phyloP scores from a whole-genome alignment of 2,113 vertebrate genomes.

The Proterorhinus semilunaris region DNA sequence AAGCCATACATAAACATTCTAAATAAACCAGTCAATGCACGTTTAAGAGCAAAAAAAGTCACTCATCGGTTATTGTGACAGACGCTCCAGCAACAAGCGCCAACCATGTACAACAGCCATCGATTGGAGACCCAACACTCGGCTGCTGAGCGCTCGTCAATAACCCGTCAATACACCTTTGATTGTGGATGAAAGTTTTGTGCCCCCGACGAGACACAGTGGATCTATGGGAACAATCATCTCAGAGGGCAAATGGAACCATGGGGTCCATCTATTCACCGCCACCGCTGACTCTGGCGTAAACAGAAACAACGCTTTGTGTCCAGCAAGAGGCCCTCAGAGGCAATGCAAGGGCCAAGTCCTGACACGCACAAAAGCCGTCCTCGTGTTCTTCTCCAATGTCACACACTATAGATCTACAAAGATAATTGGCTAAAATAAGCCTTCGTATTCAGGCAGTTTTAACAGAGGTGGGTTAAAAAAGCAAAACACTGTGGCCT shows the following conservation, averaged over 20 bases:
- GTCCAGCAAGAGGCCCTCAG: conserved; percentile 40
- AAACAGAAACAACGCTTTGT: conserved; percentile 41
- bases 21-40: background rate
- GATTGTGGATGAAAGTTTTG: conserved; percentile 74
- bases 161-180: conserved; percentile 74
- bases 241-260: conserved; percentile 64
- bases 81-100: conserved; percentile 45
- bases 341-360: conserved; percentile 51
- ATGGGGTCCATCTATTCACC: conserved; percentile 41
- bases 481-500: background rate
- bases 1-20: background rate
- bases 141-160: conserved; percentile 67
- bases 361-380: conserved; percentile 46
- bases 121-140: conserved; percentile 71
- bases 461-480: background rate
- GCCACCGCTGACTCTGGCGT: conserved; percentile 62
- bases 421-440: conserved; percentile 13
- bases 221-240: conserved; percentile 73
- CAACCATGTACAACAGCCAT: conserved; percentile 59
- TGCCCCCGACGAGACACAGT: conserved; percentile 60
- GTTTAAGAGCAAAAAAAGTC: conserved; percentile 1
- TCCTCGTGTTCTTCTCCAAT: conserved; percentile 29
- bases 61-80: conserved; percentile 29
- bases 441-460: background rate
- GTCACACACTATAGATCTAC: conserved; percentile 17